Base-by-base conservation (phyloP, 2,113 vertebrate genomes). In the Probosciger aterrimus region DNA sequence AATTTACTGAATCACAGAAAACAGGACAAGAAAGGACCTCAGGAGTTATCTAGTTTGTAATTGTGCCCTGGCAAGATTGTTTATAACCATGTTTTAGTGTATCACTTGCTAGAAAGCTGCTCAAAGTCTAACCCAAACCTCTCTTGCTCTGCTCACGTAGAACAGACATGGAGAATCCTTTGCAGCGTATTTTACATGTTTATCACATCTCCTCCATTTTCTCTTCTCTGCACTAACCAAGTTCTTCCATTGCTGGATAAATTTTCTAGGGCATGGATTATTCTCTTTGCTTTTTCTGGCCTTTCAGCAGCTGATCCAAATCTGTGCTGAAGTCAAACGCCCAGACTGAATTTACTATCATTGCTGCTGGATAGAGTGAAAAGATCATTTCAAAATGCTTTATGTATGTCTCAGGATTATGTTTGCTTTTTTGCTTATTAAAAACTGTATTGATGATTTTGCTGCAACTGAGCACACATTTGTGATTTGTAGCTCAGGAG, bases 281-380 rank as follows among this genome's bases (percentile, higher is more conserved):
- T 90, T 92, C 41, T 43, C 80, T 86, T 46, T 60, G n/a, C 46
- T 63, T 96, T 86, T 86, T 88, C 50, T 77, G 60, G 46, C 30
- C 74, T 59, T 94, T 78, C 83, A 91, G 73, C 64, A 91, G 60
- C 60, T 90, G 86, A 94, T 93, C 60, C 88, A 92, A 92, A 92
- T 93, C 82, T 91, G 41, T 92, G 80, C 73, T 74, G 46, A 74
- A 96, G 80, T 85, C 60, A 5, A 88, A 93, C 50, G 31, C 68
- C 46, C 76, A 59, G 55, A 24, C 39, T 78, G 76, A 90, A 77
- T 93, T 92, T 73, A 53, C 86, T 73, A 16, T 83, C n/a, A 20
- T 20, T 88, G 86, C 63, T 83, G 53, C 46, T 94, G 91, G 90
- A 92, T 49, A 74, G 50, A 93, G 44, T 39, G 73, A 90, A 86